These are phyloP conservation scores for Bostrychus sinensis DNA, from an alignment of 2,113 vertebrate species.

Conservation along the genomic window DNA sequence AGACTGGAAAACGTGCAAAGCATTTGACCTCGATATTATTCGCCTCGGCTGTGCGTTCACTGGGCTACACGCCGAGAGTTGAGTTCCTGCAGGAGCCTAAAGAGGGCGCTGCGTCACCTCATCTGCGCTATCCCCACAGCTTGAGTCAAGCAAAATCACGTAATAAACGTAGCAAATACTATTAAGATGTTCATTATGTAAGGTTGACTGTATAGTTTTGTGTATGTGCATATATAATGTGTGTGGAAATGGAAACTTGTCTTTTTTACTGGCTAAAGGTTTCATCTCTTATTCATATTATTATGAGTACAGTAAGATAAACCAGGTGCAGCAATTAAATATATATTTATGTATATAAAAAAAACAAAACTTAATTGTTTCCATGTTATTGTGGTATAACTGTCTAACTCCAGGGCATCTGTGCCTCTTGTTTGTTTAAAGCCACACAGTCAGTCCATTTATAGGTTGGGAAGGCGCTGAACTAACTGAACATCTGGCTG, in stretches of 20 bases:
- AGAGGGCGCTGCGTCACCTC: slow-evolving; percentile 71
- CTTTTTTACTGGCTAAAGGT: too few species aligned
- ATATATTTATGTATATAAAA: too few species aligned
- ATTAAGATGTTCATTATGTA: too few species aligned
- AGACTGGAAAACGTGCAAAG: slow-evolving; percentile 15
- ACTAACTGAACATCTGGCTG: slow-evolving; percentile 68
- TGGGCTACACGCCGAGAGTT: slow-evolving; percentile 10
- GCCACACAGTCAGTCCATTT: slow-evolving; percentile 20
- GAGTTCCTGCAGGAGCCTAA: neutral
- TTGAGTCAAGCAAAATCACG: too few species aligned
- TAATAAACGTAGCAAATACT: too few species aligned
- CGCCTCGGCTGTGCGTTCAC: slow-evolving; percentile 10
- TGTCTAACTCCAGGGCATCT: slow-evolving; percentile 21
- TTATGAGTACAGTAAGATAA: too few species aligned
- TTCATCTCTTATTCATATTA: too few species aligned
- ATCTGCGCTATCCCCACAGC: slow-evolving; percentile 18
- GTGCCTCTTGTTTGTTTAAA: slow-evolving; percentile 22
- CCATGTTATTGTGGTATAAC: slow-evolving; percentile 7
- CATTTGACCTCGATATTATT: slow-evolving; percentile 48
- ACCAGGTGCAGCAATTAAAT: neutral
- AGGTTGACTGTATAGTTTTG: too few species aligned
- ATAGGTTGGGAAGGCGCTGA: slow-evolving; percentile 43
- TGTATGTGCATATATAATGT: too few species aligned
- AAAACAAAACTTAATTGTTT: neutral
- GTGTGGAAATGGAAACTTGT: too few species aligned